Percentiles rank a stretch among this genome's conserved stretches.
These are phyloP conservation scores for Urocolius indicus DNA, from an alignment of 2,113 vertebrate genomes.

Conservation along the genomic window DNA sequence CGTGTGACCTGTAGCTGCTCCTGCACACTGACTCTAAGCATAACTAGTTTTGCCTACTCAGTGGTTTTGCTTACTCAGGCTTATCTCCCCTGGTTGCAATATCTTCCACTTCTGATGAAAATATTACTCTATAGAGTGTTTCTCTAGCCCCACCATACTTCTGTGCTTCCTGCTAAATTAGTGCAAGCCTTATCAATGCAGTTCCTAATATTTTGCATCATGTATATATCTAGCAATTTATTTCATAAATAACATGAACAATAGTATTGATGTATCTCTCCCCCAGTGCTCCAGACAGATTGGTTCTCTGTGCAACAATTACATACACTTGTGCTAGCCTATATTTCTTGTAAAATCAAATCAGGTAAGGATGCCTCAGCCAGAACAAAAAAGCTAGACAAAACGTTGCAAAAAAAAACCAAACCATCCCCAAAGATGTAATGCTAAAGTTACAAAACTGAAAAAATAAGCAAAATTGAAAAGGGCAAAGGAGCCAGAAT, in stretches of 20 bases:
- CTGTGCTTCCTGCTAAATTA: constrained; percentile 16
- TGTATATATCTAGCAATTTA: constrained; percentile 13
- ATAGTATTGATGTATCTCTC: constrained; percentile 5
- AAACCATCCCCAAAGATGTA: constrained; percentile 64
- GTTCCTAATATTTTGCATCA: constrained; percentile 43
- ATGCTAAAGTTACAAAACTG: constrained; percentile 71
- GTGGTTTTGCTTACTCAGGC: constrained; percentile 43
- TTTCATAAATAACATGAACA: constrained; percentile 20
- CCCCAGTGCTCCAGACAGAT: background rate
- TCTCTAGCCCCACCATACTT: background rate
- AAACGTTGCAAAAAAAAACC: constrained; percentile 67
- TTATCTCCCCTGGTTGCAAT: constrained; percentile 31
- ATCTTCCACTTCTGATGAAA: constrained; percentile 37
- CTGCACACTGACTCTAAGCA: background rate
- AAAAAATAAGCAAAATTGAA: constrained; percentile 72
- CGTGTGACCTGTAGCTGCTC: background rate
- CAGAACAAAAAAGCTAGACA: constrained; percentile 76
- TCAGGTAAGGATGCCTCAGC: constrained; percentile 31
- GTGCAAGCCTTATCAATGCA: background rate
- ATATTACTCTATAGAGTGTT: constrained; percentile 9
- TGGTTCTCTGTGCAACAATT: constrained; percentile 36
- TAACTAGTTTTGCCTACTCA: constrained; percentile 24
- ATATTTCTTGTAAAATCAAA: constrained; percentile 58
- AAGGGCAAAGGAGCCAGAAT: constrained; percentile 62
- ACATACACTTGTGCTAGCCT: constrained; percentile 34